A percentile compares a stretch with the other conserved stretches of the same genome.
Evolutionary conservation across 2,888 invertebrate genomes (phyloP).

Genomic region (Polydrusus tereticollis): DNA sequence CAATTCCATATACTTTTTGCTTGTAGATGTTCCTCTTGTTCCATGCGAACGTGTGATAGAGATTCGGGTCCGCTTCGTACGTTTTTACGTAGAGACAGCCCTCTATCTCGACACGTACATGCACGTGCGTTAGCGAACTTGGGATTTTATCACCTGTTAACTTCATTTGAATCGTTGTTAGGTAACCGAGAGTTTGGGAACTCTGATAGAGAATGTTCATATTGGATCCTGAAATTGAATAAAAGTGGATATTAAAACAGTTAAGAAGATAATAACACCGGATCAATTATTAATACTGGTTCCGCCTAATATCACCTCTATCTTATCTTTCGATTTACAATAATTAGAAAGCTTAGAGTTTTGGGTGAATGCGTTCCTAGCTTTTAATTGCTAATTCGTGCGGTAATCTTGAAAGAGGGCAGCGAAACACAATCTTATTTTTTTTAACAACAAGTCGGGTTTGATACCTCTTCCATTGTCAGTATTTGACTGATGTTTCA

Average conservation of each 20-base stretch:
- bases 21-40: slow-evolving; percentile 97
- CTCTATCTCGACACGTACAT: slow-evolving; percentile 78
- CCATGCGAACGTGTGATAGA: slow-evolving; percentile 98
- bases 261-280: not conserved
- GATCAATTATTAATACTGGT: too few relatives aligned
- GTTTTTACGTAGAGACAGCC: slow-evolving; percentile 89
- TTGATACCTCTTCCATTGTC: too few relatives aligned
- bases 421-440: too few relatives aligned
- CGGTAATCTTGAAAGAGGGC: too few relatives aligned
- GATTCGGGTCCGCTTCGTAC: slow-evolving; percentile 96
- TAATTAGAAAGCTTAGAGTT: too few relatives aligned
- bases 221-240: slow-evolving; percentile 89
- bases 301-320: too few relatives aligned
- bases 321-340: too few relatives aligned
- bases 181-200: slow-evolving; percentile 93
- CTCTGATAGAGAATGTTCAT: slow-evolving; percentile 96
- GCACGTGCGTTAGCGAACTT: slow-evolving; percentile 85
- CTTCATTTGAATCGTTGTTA: slow-evolving; percentile 92
- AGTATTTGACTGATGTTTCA: too few relatives aligned
- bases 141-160: slow-evolving; percentile 87
- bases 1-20: slow-evolving; percentile 93
- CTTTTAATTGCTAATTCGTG: too few relatives aligned
- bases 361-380: too few relatives aligned
- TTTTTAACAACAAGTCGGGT: too few relatives aligned
- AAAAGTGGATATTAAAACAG: not conserved